Evolutionary conservation across 2,888 invertebrate species (phyloP), one percentile per base, ranked within the genome.

Genomic region (Acheta domesticus): DNA sequence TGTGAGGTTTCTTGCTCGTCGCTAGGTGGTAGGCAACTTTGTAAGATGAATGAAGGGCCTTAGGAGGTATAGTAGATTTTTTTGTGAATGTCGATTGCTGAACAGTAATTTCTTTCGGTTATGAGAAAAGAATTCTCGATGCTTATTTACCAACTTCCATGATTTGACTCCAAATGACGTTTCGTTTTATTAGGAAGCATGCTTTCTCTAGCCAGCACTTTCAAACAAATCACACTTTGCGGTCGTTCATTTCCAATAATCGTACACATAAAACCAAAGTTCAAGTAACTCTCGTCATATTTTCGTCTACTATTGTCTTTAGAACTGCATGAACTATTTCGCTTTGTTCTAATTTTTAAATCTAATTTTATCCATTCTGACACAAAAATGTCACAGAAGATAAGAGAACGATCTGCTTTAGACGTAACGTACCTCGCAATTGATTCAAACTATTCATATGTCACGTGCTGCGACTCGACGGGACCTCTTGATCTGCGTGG

Each of bases 1-100:
- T 78, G 74, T 78, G 78, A 73, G 78, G 62, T 73, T 78, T 74
- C 12, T 78, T 73, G 78, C 74, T 73, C 74, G 14, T 73, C 73
- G 78, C 78, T 21, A 78, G 11, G 11, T 36, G 2, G 36, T 78
- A 78, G 62, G 78, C 73, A 11, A 78, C 2, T 73, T 62, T 78
- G 73, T 73, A 74, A 36, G 78, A 78, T 73, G 74, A 5, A 12
- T 48, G 48, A 19, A 78, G 23, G 49, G 74, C 36, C 36, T n/a
- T 78, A 11, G 12, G 74, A 4, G 12, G 74, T 12, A 78, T 78
- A 3, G 74, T 20, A 14, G 74, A 2, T 73, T 78, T 8, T 14
- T 78, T 78, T 48, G 74, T 62, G 23, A 78, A 62, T 19, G 2
- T 62, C 4, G 16, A 3, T 62, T 2, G 12, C 19, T 62, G 19